These are phyloP conservation scores for Ceyx cyanopectus DNA, from an alignment of 2,113 vertebrate genomes.

Conservation along the genomic window DNA sequence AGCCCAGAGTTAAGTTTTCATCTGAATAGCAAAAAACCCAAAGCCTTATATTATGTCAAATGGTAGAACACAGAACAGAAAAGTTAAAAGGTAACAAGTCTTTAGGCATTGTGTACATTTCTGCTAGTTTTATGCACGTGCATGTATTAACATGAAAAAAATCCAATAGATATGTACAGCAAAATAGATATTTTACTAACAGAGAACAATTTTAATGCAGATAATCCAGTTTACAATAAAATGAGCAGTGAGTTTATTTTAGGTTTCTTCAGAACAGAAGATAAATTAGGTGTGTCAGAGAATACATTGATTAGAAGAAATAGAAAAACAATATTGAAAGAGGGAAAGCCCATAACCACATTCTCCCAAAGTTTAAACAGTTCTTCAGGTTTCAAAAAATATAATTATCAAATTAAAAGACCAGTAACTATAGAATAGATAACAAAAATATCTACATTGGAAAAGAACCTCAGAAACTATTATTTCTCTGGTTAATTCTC, in stretches of 20 bases:
- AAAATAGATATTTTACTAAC: not conserved
- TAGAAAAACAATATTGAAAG: not conserved
- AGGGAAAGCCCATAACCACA: accelerated
- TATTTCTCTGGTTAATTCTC: not conserved
- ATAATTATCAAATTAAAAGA: not conserved
- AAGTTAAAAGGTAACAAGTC: not conserved
- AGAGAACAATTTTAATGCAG: not conserved
- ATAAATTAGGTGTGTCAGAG: not conserved
- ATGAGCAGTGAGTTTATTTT: not conserved
- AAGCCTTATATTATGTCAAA: not conserved
- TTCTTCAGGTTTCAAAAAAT: not conserved
- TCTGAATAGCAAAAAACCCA: not conserved
- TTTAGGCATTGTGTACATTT: not conserved
- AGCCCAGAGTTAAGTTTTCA: not conserved
- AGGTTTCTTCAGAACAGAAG: not conserved
- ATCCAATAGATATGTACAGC: not conserved
- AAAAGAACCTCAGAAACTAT: not conserved
- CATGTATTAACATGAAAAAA: not conserved
- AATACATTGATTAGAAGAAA: not conserved
- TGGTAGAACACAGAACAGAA: not conserved
- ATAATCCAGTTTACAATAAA: not conserved
- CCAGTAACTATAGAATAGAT: not conserved
- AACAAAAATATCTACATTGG: not conserved
- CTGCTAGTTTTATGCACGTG: not conserved
- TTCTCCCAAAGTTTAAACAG: not conserved